These are phyloP conservation scores for Myotis myotis DNA, from an alignment of 2,797 vertebrate species.

Conservation along the genomic window DNA sequence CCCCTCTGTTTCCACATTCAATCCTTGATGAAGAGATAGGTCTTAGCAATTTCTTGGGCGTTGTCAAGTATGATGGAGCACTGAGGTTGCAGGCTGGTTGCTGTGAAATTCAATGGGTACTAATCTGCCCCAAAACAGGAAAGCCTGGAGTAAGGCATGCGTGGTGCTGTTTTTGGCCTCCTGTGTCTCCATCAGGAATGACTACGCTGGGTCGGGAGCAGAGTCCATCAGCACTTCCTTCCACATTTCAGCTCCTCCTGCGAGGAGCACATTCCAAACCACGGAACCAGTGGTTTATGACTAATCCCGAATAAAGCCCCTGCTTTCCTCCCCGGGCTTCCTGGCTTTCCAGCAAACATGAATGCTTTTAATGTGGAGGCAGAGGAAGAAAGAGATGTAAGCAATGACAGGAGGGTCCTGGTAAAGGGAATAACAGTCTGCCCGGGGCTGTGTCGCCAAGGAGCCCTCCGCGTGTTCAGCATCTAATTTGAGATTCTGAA, in stretches of 20 bases:
- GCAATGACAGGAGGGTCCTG: slow-evolving; percentile 31
- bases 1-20: neutral
- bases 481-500: neutral
- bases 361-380: slow-evolving; percentile 10
- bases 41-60: slow-evolving; percentile 46
- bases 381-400: slow-evolving; percentile 51
- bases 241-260: slow-evolving; percentile 27
- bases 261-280: slow-evolving; percentile 55
- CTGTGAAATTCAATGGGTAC: slow-evolving; percentile 52
- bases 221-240: slow-evolving; percentile 32
- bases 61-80: neutral
- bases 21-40: slow-evolving; percentile 27
- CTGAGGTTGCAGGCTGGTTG: neutral
- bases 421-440: neutral
- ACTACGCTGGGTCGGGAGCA: slow-evolving; percentile 19
- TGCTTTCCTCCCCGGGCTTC: slow-evolving; percentile 33
- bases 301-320: slow-evolving; percentile 70
- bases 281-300: slow-evolving; percentile 58
- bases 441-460: neutral
- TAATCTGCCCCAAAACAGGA: neutral
- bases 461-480: neutral
- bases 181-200: slow-evolving; percentile 39
- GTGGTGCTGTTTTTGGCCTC: neutral
- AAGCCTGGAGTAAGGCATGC: neutral
- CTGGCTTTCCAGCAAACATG: slow-evolving; percentile 31